phyloP scores from a whole-genome alignment of 2,888 invertebrate species.

The Andrena hattorfiana region DNA sequence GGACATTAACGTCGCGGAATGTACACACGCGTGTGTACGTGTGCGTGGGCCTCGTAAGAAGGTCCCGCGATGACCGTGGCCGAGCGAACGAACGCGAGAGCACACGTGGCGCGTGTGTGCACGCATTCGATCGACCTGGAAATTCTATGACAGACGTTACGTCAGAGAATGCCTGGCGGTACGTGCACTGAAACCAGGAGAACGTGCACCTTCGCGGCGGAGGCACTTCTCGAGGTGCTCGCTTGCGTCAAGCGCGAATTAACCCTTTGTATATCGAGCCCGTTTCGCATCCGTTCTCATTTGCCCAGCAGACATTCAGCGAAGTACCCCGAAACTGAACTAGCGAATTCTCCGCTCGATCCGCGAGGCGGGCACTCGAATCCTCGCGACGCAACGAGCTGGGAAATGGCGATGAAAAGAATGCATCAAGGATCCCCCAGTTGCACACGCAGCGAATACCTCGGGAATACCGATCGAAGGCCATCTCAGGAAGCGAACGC shows the following conservation, averaged over 20 bases:
- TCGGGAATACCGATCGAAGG: slow-evolving; percentile 18
- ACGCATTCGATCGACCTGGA: slow-evolving; percentile 18
- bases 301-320: not conserved
- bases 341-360: not conserved
- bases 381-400: not conserved
- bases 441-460: not conserved
- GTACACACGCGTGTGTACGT: slow-evolving; percentile 32
- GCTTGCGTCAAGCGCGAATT: not conserved
- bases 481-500: not conserved
- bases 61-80: slow-evolving; percentile 76
- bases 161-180: slow-evolving; percentile 19
- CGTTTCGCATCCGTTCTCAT: not conserved
- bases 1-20: slow-evolving; percentile 5
- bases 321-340: not conserved
- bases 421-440: not conserved
- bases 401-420: not conserved
- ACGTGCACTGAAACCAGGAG: not conserved
- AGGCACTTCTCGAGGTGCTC: not conserved
- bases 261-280: not conserved
- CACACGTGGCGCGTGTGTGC: slow-evolving; percentile 9
- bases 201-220: slow-evolving; percentile 3
- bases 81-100: slow-evolving; percentile 56
- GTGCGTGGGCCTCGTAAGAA: slow-evolving; percentile 64
- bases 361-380: not conserved
- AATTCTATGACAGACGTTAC: slow-evolving; percentile 40